Conservation (phyloP, 2,888 invertebrate species). For the Branchipolynoe longqiensis region DNA sequence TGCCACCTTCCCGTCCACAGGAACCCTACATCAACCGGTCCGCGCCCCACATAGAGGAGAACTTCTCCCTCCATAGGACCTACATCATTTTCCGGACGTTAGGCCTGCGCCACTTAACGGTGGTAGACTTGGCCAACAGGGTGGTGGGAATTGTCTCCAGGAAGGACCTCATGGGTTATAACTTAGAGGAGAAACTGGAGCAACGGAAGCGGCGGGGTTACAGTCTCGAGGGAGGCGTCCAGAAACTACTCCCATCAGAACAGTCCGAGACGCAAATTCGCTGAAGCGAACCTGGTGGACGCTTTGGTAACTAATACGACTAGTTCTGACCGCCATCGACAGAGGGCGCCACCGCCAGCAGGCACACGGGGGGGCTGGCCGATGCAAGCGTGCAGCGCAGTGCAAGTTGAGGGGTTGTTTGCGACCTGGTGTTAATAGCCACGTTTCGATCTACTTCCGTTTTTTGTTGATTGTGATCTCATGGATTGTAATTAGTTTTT, state of each 20-base stretch:
- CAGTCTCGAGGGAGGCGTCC: constrained; percentile 67
- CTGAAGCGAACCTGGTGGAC: constrained; percentile 1
- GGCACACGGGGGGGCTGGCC: not conserved
- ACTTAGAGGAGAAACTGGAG: constrained; percentile 69
- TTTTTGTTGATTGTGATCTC: constrained; percentile 40
- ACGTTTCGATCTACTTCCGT: constrained; percentile 29
- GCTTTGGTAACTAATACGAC: not conserved
- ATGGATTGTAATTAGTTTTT: constrained; percentile 3
- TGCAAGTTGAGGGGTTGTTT: not conserved
- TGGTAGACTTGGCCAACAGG: constrained; percentile 71
- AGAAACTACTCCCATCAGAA: constrained; percentile 67
- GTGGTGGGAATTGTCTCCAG: constrained; percentile 75
- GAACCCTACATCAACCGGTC: constrained; percentile 74
- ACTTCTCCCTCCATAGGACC: constrained; percentile 74
- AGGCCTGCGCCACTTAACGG: constrained; percentile 75
- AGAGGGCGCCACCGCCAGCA: not conserved
- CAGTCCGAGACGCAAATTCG: constrained; percentile 51
- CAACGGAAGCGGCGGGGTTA: constrained; percentile 68
- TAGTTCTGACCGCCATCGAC: not conserved
- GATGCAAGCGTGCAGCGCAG: not conserved
- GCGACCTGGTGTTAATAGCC: not conserved
- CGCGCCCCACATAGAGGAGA: constrained; percentile 70
- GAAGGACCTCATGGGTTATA: constrained; percentile 70
- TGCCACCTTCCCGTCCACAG: constrained; percentile 62
- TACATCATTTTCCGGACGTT: constrained; percentile 74